Conservation (phyloP, 1,140 invertebrate species). For the Conus betulinus region DNA sequence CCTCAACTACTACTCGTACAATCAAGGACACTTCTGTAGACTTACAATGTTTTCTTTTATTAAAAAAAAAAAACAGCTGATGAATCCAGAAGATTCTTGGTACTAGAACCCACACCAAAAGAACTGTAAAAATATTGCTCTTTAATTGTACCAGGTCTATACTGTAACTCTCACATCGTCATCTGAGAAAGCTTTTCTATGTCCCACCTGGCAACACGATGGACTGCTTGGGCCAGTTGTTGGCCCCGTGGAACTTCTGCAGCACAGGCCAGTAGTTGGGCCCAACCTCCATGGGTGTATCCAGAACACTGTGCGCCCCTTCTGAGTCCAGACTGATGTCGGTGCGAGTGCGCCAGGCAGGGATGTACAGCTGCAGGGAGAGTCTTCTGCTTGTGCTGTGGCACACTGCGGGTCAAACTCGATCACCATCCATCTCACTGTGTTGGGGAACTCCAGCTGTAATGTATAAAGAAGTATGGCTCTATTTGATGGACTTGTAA, state of each 20-base stretch:
- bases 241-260: conserved; percentile 82
- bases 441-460: conserved; percentile 89
- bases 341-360: conserved; percentile 62
- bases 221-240: conserved; percentile 91
- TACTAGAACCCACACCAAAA: background rate
- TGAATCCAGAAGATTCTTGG: background rate
- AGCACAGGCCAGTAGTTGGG: conserved; percentile 83
- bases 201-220: conserved; percentile 87
- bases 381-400: conserved; percentile 95
- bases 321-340: conserved; percentile 43
- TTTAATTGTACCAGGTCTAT: no score
- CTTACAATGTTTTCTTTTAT: no score
- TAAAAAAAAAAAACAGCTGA: background rate
- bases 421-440: conserved; percentile 92
- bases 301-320: conserved; percentile 32
- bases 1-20: no score
- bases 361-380: conserved; percentile 89
- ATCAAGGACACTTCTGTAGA: no score
- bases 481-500: no score
- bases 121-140: background rate
- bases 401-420: conserved; percentile 95
- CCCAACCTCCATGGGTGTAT: conserved; percentile 51
- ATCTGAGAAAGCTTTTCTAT: background rate
- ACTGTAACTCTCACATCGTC: background rate
- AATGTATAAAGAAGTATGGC: background rate